Conservation (phyloP, 2,888 invertebrate species). For the Neoascia interrupta region DNA sequence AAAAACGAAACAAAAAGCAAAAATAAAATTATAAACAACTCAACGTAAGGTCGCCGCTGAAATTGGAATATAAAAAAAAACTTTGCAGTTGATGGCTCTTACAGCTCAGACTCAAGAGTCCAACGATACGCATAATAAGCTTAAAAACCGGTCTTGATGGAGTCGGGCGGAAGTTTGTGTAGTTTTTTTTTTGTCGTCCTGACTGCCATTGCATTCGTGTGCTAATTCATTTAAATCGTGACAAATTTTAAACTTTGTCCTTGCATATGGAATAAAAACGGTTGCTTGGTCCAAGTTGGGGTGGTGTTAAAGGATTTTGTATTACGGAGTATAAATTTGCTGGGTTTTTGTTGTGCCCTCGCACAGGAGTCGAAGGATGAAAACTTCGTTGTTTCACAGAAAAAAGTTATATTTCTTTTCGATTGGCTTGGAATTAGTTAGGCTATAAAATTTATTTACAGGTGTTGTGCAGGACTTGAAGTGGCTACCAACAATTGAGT, state of each 20-base stretch:
- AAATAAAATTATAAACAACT: background rate
- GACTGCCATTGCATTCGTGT: slow-evolving; percentile 28
- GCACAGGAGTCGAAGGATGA: background rate
- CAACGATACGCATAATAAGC: slow-evolving; percentile 64
- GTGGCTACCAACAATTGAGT: background rate
- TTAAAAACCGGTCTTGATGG: slow-evolving; percentile 49
- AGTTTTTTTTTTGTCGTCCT: slow-evolving; percentile 5
- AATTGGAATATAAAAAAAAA: no score
- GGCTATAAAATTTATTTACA: slow-evolving; percentile 16
- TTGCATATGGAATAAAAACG: no score
- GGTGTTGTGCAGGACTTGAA: slow-evolving; percentile 6
- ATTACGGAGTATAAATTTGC: slow-evolving; percentile 50
- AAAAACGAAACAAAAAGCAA: background rate
- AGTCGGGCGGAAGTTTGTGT: slow-evolving; percentile 46
- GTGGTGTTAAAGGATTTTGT: slow-evolving; percentile 35
- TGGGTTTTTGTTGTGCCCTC: slow-evolving; percentile 10
- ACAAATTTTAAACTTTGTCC: slow-evolving; percentile 59
- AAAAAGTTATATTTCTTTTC: background rate
- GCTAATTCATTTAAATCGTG: slow-evolving; percentile 55
- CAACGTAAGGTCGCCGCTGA: no score
- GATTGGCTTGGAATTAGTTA: slow-evolving; percentile 7
- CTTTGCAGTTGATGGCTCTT: slow-evolving; percentile 26
- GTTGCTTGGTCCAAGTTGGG: no score
- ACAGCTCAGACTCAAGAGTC: slow-evolving; percentile 1
- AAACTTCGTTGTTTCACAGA: background rate